Conservation (phyloP, 2,888 invertebrate species). For the Melinaea marsaeus region DNA sequence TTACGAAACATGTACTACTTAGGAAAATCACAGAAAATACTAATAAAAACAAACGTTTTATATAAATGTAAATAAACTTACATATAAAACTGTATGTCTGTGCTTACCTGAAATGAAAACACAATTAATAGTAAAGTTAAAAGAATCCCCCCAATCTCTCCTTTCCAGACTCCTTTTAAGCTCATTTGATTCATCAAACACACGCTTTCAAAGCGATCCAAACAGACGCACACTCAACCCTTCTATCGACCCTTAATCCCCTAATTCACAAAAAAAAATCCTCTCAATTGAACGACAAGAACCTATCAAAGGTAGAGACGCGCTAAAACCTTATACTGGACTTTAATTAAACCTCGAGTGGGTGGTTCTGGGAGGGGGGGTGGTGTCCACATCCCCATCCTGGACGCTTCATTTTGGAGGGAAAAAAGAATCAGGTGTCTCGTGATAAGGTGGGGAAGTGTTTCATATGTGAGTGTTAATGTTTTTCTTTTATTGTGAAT, state of each 20-base stretch:
- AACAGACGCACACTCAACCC: constrained; percentile 41
- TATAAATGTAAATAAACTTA: too few species aligned
- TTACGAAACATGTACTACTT: too few species aligned
- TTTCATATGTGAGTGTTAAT: constrained; percentile 36
- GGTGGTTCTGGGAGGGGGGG: constrained; percentile 34
- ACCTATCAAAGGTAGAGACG: constrained; percentile 58
- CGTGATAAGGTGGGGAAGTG: constrained; percentile 41
- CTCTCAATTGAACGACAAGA: constrained; percentile 53
- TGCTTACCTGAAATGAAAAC: not conserved
- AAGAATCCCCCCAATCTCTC: not conserved
- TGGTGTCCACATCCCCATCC: constrained; percentile 69
- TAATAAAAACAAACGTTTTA: too few species aligned
- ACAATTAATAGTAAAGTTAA: not conserved
- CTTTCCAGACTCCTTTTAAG: constrained; percentile 1
- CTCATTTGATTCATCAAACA: constrained; percentile 4
- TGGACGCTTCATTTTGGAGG: constrained; percentile 69
- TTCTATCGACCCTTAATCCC: constrained; percentile 37
- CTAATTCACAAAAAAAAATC: constrained; percentile 48
- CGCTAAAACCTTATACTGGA: constrained; percentile 71
- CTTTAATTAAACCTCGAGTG: constrained; percentile 70
- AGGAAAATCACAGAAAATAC: too few species aligned
- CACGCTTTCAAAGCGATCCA: constrained; percentile 4
- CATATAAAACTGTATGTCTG: too few species aligned
- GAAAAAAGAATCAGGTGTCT: constrained; percentile 60
- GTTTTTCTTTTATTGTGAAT: constrained; percentile 10